Conservation (phyloP, 2,888 invertebrate genomes). For the Archips xylosteana region DNA sequence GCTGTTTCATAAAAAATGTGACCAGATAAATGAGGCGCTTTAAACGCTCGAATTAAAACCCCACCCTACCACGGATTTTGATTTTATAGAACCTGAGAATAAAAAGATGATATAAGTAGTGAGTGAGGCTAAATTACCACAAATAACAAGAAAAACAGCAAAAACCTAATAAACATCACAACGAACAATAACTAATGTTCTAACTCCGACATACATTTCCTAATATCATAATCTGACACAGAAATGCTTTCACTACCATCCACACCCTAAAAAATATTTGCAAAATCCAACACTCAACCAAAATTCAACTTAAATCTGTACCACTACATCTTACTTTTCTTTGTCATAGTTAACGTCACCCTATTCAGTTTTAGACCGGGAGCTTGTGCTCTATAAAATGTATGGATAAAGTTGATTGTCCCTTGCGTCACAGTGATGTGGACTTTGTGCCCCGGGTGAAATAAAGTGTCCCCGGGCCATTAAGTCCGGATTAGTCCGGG, state of each 20-base stretch:
- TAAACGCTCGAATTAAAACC: too few species aligned
- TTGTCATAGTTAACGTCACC: background rate
- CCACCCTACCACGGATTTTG: too few species aligned
- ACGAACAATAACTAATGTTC: slow-evolving; percentile 34
- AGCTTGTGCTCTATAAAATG: slow-evolving; percentile 13
- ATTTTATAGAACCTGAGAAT: too few species aligned
- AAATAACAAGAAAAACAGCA: background rate
- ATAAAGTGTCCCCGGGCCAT: slow-evolving; percentile 67
- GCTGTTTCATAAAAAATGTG: too few species aligned
- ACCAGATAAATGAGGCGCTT: too few species aligned
- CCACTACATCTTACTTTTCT: slow-evolving; percentile 35
- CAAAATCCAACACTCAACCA: slow-evolving; percentile 46
- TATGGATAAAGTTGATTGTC: background rate
- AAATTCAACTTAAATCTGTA: slow-evolving; percentile 51
- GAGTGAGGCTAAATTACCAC: background rate
- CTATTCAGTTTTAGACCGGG: background rate
- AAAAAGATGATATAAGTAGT: background rate
- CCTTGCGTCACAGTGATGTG: slow-evolving; percentile 11
- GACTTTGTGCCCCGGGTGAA: slow-evolving; percentile 44
- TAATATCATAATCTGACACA: slow-evolving; percentile 83
- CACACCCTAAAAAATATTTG: slow-evolving; percentile 73
- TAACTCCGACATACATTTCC: slow-evolving; percentile 60
- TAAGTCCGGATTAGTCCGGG: slow-evolving; percentile 80
- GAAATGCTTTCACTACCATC: slow-evolving; percentile 83
- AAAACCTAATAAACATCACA: slow-evolving; percentile 35